Evolutionary conservation across 1,140 invertebrate genomes (phyloP), one percentile per base, ranked within the genome.

Genomic region (Aphaenogaster ashmeadi): DNA sequence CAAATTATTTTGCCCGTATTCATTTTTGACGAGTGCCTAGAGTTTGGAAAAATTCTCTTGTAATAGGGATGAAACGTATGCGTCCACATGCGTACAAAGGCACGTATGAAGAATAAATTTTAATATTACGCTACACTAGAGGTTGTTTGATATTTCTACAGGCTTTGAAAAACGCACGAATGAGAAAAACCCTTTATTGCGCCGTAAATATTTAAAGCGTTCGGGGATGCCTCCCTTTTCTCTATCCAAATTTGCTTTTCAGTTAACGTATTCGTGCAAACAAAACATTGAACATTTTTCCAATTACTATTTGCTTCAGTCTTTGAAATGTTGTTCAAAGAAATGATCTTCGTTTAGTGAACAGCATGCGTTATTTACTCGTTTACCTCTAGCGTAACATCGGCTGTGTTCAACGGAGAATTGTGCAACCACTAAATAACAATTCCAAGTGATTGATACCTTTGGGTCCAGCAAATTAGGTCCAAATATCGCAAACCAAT

Each of bases 91-190:
- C 33, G 2, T 3, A 47, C 38, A 66, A 21, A 38, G 9, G 0
- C 18, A 38, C 9, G 11, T 11, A n/a, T 1, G 2, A 71, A n/a
- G n/a, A 58, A 27, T 41, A 75, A 75, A 44, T 58, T 41, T 4
- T 41, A 74, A 75, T 58, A 7, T 75, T 8, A 8, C 27, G 2
- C 38, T 44, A 66, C 3, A 18, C 1, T 11, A 56, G 52, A 56
- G 52, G 41, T 74, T 74, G 52, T 74, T 38, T 56, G 33, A 27
- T 75, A 41, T 74, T 74, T 75, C n/a, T 52, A 18, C 18, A 27
- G 50, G 13, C 21, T 75, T 75, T 13, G 3, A 33, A 71, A 71
- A 71, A 71, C 21, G 47, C 15, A 33, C 13, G 21, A 58, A 58
- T 7, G 36, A 7, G n/a, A 27, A 6, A 56, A 58, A 41, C 1